Conservation (phyloP, 2,888 invertebrate genomes). For the Scaptodrosophila latifasciaeformis region DNA sequence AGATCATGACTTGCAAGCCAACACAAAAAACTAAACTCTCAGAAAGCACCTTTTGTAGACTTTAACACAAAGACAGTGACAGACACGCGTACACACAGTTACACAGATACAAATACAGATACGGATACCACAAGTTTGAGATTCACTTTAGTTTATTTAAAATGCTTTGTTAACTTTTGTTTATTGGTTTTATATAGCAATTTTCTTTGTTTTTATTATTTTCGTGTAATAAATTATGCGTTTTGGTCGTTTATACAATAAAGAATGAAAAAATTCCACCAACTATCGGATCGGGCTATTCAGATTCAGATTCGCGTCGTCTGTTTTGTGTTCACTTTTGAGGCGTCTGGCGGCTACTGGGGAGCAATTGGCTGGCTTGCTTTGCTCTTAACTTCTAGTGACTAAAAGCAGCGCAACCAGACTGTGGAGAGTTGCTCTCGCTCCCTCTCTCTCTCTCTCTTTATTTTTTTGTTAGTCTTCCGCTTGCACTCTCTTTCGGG, state of each 20-base stretch:
- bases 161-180: too few relatives aligned
- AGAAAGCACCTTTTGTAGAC: slow-evolving; percentile 22
- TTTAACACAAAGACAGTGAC: neutral
- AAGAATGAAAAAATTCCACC: too few relatives aligned
- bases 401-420: slow-evolving; percentile 31
- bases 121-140: neutral
- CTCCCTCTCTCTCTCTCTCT: slow-evolving; percentile 4
- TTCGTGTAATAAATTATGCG: neutral
- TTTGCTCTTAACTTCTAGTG: slow-evolving; percentile 52
- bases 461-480: neutral
- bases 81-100: neutral
- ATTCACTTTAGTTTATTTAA: neutral
- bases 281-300: too few relatives aligned
- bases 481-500: slow-evolving; percentile 7
- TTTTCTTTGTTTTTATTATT: neutral
- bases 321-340: too few relatives aligned
- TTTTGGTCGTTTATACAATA: too few relatives aligned
- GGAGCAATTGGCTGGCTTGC: neutral
- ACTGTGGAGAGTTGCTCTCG: slow-evolving; percentile 38
- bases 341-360: too few relatives aligned
- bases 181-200: neutral
- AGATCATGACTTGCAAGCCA: slow-evolving; percentile 53
- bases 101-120: neutral
- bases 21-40: slow-evolving; percentile 20
- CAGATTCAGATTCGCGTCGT: too few relatives aligned